Base-by-base conservation (phyloP, 2,888 invertebrate genomes). In the Aporophyla lueneburgensis region DNA sequence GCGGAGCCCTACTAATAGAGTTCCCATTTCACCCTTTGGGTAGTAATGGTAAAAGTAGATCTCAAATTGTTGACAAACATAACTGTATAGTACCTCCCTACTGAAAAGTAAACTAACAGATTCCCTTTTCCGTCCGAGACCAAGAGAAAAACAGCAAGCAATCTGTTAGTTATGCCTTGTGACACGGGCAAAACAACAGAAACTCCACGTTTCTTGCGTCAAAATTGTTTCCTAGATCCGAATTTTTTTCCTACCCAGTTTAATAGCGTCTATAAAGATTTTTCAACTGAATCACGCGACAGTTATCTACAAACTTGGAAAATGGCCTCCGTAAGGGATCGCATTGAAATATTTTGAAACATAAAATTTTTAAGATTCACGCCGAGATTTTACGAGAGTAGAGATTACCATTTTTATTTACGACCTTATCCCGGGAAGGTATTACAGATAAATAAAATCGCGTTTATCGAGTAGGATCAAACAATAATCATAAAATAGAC, bases 381-480 rank as follows among this genome's bases (percentile, higher is more conserved):
- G 14, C 3, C n/a, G 49, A 66, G 66, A 76, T 73, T 81, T 78
- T 66, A 78, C 43, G 83, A 70, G 49, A 19, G 16, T 19, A 51
- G 6, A 58, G 61, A 71, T 71, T 43, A 51, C 19, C 24, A 59
- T 54, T 75, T 58, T 68, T 77, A 69, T 77, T 77, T 81, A 82
- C 49, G 46, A 65, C 56, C 59, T 72, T 54, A 81, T 58, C 58
- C 63, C 33, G 19, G 46, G 40, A 51, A 74, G 12, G 65, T 80
- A 74, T 62, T 51, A 56, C 24, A 51, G 59, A 63, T 76, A 67
- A 71, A 80, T 63, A 80, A 80, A 67, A 58, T 75, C n/a, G 16
- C n/a, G 27, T 72, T 78, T 63, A 79, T 73, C 19, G 43, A 71
- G n/a, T 16, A 51, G 9, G 12, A 69, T 65, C 49, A 65, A 68